These are phyloP conservation scores for Tipula vernalis DNA, from an alignment of 2,888 invertebrate species.

Conservation along the genomic window DNA sequence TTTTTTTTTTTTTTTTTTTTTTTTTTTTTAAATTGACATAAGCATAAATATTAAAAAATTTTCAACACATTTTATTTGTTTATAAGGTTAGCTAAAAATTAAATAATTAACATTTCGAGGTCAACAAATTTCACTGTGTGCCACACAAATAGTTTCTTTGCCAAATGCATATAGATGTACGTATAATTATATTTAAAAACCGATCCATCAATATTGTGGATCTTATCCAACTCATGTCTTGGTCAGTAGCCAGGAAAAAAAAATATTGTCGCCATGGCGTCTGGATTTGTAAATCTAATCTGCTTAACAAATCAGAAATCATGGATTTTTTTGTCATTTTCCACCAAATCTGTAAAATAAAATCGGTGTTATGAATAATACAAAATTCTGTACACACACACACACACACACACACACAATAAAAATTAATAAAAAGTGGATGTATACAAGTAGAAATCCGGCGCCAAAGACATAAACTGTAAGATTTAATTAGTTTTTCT, in stretches of 20 bases:
- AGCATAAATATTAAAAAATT: background rate
- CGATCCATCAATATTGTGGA: background rate
- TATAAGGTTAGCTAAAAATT: background rate
- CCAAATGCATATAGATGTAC: background rate
- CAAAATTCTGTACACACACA: background rate
- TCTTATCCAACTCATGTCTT: background rate
- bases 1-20: background rate
- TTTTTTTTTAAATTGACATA: background rate
- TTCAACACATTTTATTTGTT: background rate
- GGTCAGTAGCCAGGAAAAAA: background rate
- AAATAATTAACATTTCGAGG: background rate
- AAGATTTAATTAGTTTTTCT: background rate
- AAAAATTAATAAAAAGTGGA: background rate
- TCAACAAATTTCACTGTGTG: background rate
- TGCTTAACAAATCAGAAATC: background rate
- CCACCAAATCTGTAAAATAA: background rate
- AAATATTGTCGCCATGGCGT: background rate
- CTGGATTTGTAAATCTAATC: background rate
- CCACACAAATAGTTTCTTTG: background rate
- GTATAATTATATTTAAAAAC: background rate
- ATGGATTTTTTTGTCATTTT: background rate
- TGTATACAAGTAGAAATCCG: background rate
- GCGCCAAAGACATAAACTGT: background rate
- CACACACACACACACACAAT: background rate
- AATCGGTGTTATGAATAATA: background rate